A percentile compares a stretch with the other conserved stretches of the same genome.
Evolutionary conservation across 2,888 invertebrate genomes (phyloP).

Genomic region (Sclerodermus sp.): DNA sequence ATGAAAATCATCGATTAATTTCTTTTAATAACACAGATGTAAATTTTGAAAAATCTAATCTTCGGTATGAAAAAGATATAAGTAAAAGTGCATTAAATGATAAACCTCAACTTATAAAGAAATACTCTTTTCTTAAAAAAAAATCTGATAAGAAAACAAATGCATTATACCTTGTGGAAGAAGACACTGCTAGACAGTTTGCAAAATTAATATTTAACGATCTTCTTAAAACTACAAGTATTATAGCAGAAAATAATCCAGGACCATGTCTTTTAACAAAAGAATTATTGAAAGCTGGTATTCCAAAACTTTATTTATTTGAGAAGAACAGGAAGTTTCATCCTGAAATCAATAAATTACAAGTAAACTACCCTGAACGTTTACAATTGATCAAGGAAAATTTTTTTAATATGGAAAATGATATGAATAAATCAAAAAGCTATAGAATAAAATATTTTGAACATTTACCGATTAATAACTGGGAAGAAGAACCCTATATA

Average conservation of each 20-base stretch:
- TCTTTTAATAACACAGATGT: no score
- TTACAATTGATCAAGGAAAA: slow-evolving; percentile 61
- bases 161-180: slow-evolving; percentile 59
- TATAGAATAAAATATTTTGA: slow-evolving; percentile 61
- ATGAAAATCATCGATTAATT: no score
- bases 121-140: no score
- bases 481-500: slow-evolving; percentile 61
- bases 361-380: slow-evolving; percentile 56
- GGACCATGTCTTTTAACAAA: slow-evolving; percentile 69
- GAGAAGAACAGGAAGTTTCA: slow-evolving; percentile 63
- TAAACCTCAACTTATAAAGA: no score
- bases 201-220: slow-evolving; percentile 50
- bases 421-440: slow-evolving; percentile 64
- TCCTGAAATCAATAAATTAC: slow-evolving; percentile 56
- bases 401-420: slow-evolving; percentile 62
- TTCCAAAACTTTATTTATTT: slow-evolving; percentile 63
- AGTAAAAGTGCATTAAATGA: no score
- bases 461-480: slow-evolving; percentile 58
- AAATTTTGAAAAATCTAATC: no score
- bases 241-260: slow-evolving; percentile 70
- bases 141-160: slow-evolving; percentile 32
- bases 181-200: slow-evolving; percentile 56
- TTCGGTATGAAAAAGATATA: no score
- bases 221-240: slow-evolving; percentile 43
- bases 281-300: slow-evolving; percentile 61